Base-by-base conservation (phyloP, 2,113 vertebrate species). In the Chamaetylas fuelleborni region DNA sequence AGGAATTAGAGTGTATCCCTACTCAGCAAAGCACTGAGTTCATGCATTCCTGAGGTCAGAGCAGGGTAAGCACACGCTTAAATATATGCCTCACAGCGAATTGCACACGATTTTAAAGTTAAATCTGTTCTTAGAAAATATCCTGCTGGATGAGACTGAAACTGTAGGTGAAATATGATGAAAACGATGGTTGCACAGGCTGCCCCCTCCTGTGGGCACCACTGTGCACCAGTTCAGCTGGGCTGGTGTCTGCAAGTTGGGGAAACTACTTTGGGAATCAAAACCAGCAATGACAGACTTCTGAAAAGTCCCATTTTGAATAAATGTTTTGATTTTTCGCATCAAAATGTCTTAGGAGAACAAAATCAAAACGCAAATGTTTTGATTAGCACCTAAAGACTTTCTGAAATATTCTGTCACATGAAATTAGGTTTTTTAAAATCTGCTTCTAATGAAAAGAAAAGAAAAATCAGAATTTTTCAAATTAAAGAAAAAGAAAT, bases 141-240 rank as follows among this genome's bases (percentile, higher is more conserved):
- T 23, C 36, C 45, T 31, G 7, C 8, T 54, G 57, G 40, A 38
- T 38, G 12, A 31, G 48, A 90, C 9, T 53, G 19, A 64, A 89
- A 14, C 36, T 36, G 3, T 3, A 16, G 23, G 50, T 79, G 36
- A 33, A 79, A 40, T 2, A 2, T 10, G 24, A 47, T 17, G 36
- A 26, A 74, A 92, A 38, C 3, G 3, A 54, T 62, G 3, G 1
- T 65, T 51, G 83, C 79, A 93, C 10, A 12, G 31, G 31, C 53
- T 93, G 61, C 87, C 93, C 81, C 85, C 93, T 94, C 90, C 65
- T 74, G 87, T 95, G 87, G 78, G 61, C 78, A 87, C 1, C 1
- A 14, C 0, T 17, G 57, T 31, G 38, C 42, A 31, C 57, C 83
- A 62, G 0, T 79, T 58, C 65, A 47, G 22, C 33, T 40, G 12